Percentiles rank a stretch among this genome's conserved stretches.
Conservation (phyloP, 2,888 invertebrate species). For the Diogma glabrata region DNA sequence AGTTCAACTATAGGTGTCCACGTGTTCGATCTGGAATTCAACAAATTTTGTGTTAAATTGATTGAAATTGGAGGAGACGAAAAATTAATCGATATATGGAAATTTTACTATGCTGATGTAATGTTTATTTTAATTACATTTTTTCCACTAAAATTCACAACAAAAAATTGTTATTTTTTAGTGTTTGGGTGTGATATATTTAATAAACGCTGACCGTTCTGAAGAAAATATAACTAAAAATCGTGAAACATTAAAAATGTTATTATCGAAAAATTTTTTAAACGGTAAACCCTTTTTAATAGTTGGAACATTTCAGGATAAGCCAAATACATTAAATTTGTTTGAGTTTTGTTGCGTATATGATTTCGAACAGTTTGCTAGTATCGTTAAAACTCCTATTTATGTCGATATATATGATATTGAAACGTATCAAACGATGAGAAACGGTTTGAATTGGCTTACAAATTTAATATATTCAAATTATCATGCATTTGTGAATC, state of each 20-base stretch:
- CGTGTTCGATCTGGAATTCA: neutral
- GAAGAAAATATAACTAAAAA: neutral
- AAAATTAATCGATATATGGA: neutral
- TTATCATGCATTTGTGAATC: constrained; percentile 4
- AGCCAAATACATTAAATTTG: neutral
- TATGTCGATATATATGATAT: neutral
- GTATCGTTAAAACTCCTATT: neutral
- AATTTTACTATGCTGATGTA: constrained; percentile 3
- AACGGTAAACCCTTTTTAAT: constrained; percentile 7
- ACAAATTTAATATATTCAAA: neutral
- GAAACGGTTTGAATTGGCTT: neutral
- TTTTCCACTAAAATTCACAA: no score
- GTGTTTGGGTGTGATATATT: constrained; percentile 5
- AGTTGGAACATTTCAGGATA: neutral
- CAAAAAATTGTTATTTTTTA: neutral
- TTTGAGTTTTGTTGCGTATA: neutral
- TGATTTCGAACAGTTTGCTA: constrained; percentile 1
- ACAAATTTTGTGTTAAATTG: neutral
- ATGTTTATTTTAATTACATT: neutral
- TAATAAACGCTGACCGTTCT: neutral
- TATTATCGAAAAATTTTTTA: neutral
- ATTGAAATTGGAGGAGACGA: constrained; percentile 2
- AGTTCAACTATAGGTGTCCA: constrained; percentile 3
- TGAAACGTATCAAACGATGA: neutral
- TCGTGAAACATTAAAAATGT: neutral